Conservation (phyloP, 2,797 vertebrate genomes). For the Parambassis ranga region DNA sequence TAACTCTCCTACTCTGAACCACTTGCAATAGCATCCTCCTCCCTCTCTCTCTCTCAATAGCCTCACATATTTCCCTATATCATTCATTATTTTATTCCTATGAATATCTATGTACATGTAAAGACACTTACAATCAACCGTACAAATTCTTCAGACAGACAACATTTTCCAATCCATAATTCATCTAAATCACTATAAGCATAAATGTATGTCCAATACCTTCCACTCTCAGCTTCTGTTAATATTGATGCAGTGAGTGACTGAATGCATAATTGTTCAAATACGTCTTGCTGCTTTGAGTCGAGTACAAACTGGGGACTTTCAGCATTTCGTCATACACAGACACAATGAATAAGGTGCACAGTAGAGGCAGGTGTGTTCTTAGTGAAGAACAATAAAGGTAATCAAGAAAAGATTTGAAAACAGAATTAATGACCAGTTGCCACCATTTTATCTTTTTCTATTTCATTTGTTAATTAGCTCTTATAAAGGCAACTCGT, state of each 20-base stretch:
- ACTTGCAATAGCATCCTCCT: constrained; percentile 82
- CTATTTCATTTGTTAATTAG: no score
- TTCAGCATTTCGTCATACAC: not conserved
- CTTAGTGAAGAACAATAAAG: constrained; percentile 10
- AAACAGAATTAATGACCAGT: no score
- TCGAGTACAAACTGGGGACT: not conserved
- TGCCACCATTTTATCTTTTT: no score
- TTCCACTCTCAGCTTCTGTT: constrained; percentile 24
- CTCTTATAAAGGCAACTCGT: no score
- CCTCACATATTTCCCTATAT: constrained; percentile 48
- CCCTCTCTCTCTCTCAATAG: constrained; percentile 21
- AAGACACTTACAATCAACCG: constrained; percentile 46
- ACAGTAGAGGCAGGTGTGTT: not conserved
- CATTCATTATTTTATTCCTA: constrained; percentile 51
- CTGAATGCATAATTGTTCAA: constrained; percentile 13
- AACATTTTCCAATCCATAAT: constrained; percentile 42
- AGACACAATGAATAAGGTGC: not conserved
- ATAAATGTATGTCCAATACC: constrained; percentile 17
- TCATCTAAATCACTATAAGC: constrained; percentile 38
- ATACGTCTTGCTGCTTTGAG: not conserved
- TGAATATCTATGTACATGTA: constrained; percentile 47
- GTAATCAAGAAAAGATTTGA: no score
- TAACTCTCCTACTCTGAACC: constrained; percentile 85
- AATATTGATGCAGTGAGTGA: constrained; percentile 19
- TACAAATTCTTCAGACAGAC: constrained; percentile 46